A percentile compares a stretch with the other conserved stretches of the same genome.
phyloP scores from a whole-genome alignment of 2,113 vertebrate species.

The Cyphomyrus plagiostoma region DNA sequence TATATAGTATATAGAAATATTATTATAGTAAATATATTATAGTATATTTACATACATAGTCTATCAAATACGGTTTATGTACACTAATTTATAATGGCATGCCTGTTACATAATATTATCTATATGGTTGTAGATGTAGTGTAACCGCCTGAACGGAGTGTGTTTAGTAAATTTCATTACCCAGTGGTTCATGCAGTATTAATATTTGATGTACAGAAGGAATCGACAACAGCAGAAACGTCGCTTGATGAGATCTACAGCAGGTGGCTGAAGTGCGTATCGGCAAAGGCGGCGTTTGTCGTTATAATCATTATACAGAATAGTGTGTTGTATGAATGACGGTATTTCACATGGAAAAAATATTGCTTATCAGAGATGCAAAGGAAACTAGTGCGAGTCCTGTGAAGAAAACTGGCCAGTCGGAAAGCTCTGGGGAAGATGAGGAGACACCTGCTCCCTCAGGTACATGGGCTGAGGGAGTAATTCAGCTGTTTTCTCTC shows the following conservation, averaged over 20 bases:
- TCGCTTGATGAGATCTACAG: slow-evolving; percentile 55
- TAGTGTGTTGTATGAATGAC: background rate
- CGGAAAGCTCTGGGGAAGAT: background rate
- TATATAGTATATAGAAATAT: no score
- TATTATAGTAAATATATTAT: no score
- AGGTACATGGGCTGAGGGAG: background rate
- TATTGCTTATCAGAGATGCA: slow-evolving; percentile 15
- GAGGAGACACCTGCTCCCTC: background rate
- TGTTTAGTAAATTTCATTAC: background rate
- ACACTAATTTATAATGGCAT: background rate
- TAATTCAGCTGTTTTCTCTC: background rate
- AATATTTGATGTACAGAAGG: slow-evolving; percentile 25
- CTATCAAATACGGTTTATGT: background rate
- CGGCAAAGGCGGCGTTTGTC: background rate
- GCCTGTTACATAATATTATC: background rate
- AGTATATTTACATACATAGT: background rate
- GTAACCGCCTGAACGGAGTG: background rate
- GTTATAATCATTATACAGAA: background rate
- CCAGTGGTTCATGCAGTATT: background rate
- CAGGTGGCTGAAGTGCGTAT: slow-evolving; percentile 53
- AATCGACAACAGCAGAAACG: background rate
- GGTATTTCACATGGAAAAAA: background rate
- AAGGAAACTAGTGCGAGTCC: background rate
- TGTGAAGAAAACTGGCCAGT: slow-evolving; percentile 29
- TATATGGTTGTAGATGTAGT: background rate